Evolutionary conservation across 2,888 invertebrate species (phyloP).

Genomic region (Dendrolimus houi): DNA sequence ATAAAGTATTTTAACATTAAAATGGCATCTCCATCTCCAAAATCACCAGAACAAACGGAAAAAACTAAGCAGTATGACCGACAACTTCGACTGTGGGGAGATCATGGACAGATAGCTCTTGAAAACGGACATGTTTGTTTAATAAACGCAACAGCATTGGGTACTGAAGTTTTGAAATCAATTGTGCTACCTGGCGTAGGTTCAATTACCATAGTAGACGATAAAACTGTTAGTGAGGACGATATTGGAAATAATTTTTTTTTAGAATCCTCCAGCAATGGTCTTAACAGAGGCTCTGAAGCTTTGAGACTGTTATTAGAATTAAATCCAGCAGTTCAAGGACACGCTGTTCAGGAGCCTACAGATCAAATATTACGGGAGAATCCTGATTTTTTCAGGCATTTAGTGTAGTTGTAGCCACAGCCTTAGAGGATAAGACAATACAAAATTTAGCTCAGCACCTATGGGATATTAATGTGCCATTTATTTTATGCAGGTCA

Average conservation of each 20-base stretch:
- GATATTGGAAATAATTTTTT: slow-evolving; percentile 98
- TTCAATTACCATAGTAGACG: slow-evolving; percentile 94
- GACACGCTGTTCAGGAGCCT: slow-evolving; percentile 94
- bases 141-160: slow-evolving; percentile 94
- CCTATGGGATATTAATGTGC: slow-evolving; percentile 90
- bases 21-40: slow-evolving; percentile 83
- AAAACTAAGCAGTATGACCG: slow-evolving; percentile 88
- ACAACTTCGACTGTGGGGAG: slow-evolving; percentile 97
- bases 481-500: slow-evolving; percentile 90
- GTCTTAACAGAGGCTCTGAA: slow-evolving; percentile 89
- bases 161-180: slow-evolving; percentile 96
- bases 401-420: slow-evolving; percentile 92
- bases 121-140: slow-evolving; percentile 94
- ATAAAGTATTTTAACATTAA: too few relatives aligned
- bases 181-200: slow-evolving; percentile 96
- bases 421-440: slow-evolving; percentile 84
- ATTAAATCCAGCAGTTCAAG: slow-evolving; percentile 94
- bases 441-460: slow-evolving; percentile 84
- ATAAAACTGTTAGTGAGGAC: slow-evolving; percentile 88
- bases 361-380: slow-evolving; percentile 89
- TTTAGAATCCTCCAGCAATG: slow-evolving; percentile 87
- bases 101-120: slow-evolving; percentile 94
- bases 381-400: slow-evolving; percentile 91
- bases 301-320: slow-evolving; percentile 90
- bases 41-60: slow-evolving; percentile 84